Evolutionary conservation across 2,797 vertebrate species (phyloP).

Genomic region (Bryconaethiops microstoma): DNA sequence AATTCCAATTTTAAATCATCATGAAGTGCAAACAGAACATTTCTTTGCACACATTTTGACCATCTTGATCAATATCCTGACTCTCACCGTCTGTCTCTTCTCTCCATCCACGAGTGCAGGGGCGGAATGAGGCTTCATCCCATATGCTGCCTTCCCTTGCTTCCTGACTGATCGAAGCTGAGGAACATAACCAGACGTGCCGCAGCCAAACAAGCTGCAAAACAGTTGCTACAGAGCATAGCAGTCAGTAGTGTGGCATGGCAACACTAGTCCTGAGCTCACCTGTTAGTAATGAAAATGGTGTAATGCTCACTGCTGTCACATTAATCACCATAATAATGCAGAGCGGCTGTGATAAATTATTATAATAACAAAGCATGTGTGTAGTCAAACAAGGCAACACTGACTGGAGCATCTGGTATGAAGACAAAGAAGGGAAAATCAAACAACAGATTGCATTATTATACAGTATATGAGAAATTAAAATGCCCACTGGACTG

Average conservation of each 20-base stretch:
- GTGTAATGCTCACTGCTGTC: not conserved
- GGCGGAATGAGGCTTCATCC: not conserved
- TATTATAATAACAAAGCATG: not conserved
- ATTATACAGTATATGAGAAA: slow-evolving; percentile 4
- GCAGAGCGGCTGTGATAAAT: not conserved
- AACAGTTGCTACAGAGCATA: not conserved
- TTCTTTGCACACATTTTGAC: not conserved
- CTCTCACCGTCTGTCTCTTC: not conserved
- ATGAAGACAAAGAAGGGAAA: slow-evolving; percentile 23
- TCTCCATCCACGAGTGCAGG: not conserved
- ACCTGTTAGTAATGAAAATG: not conserved
- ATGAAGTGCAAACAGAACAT: not conserved
- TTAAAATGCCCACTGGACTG: not conserved
- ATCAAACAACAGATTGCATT: slow-evolving; percentile 26
- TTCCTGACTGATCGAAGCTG: not conserved
- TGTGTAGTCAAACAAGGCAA: not conserved
- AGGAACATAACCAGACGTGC: not conserved
- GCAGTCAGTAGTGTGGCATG: not conserved
- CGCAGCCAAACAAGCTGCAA: not conserved
- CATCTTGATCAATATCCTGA: not conserved
- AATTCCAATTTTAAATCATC: no score
- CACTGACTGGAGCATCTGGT: slow-evolving; percentile 41
- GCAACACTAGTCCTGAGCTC: not conserved
- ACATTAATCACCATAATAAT: slow-evolving; percentile 19
- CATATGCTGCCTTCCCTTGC: not conserved